Conservation (phyloP, 1,140 invertebrate species). For the Neelides sp. region DNA sequence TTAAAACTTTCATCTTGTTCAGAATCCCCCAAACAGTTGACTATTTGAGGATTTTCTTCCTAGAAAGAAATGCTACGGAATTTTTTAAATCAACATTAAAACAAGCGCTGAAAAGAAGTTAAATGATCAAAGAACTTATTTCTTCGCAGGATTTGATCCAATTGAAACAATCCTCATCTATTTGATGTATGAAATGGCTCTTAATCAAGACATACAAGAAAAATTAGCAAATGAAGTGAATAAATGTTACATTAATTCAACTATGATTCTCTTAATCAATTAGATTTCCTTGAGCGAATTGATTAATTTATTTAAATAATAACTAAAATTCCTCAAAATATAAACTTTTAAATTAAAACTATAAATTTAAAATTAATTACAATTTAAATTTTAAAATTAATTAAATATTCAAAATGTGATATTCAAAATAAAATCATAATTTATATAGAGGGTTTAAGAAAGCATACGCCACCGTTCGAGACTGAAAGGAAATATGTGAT, state of each 20-base stretch:
- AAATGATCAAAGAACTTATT: slow-evolving; percentile 35
- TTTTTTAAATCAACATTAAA: slow-evolving; percentile 35
- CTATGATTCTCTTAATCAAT: slow-evolving; percentile 13
- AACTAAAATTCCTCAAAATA: no score
- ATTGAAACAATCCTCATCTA: slow-evolving; percentile 33
- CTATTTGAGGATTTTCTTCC: not conserved
- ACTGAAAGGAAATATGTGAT: slow-evolving; percentile 37
- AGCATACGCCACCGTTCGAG: slow-evolving; percentile 39
- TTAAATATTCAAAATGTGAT: no score
- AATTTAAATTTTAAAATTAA: no score
- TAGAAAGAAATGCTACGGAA: slow-evolving; percentile 15
- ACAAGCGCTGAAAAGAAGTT: slow-evolving; percentile 33
- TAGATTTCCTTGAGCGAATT: slow-evolving; percentile 12
- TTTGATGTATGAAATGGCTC: slow-evolving; percentile 34
- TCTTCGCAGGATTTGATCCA: slow-evolving; percentile 39
- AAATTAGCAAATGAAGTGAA: slow-evolving; percentile 33
- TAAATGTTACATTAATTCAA: slow-evolving; percentile 1
- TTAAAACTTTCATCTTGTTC: no score
- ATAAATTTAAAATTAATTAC: no score
- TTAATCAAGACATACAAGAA: slow-evolving; percentile 35
- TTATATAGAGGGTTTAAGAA: slow-evolving; percentile 40
- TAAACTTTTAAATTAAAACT: no score
- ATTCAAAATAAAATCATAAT: no score
- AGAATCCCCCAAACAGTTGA: slow-evolving; percentile 1
- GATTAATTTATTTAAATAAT: no score